These are phyloP conservation scores for Bombus soroeensis DNA, from an alignment of 1,140 invertebrate genomes.

Conservation along the genomic window DNA sequence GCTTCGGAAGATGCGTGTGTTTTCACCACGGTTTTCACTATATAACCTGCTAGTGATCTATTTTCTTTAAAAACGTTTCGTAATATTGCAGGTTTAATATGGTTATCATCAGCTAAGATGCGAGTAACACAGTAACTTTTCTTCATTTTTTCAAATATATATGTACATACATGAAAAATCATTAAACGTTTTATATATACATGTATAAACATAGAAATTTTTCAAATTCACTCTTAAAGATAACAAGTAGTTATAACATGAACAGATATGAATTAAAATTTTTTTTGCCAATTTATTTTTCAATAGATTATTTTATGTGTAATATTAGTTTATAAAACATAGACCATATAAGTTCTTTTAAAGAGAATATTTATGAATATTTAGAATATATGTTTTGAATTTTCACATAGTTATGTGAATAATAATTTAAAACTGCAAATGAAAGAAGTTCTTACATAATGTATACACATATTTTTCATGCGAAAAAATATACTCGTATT, in stretches of 20 bases:
- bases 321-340: background rate
- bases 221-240: no score
- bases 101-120: no score
- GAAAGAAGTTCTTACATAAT: background rate
- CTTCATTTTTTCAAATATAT: no score
- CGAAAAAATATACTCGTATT: background rate
- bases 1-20: conserved; percentile 25
- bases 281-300: background rate
- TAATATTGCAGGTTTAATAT: no score
- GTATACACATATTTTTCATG: no score
- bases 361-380: background rate
- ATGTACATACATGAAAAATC: no score
- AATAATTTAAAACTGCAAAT: background rate
- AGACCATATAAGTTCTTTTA: background rate
- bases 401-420: background rate
- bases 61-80: no score
- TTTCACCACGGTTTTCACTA: conserved; percentile 12
- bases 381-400: background rate
- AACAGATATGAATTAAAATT: background rate
- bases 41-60: background rate
- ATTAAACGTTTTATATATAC: no score
- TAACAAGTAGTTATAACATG: no score
- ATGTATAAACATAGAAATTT: no score
- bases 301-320: background rate
- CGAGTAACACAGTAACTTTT: no score